Evolutionary conservation across 64 coral and sea anemone genomes (phyloP), one percentile per base, ranked within the genome.

Genomic region (Montipora sp.): DNA sequence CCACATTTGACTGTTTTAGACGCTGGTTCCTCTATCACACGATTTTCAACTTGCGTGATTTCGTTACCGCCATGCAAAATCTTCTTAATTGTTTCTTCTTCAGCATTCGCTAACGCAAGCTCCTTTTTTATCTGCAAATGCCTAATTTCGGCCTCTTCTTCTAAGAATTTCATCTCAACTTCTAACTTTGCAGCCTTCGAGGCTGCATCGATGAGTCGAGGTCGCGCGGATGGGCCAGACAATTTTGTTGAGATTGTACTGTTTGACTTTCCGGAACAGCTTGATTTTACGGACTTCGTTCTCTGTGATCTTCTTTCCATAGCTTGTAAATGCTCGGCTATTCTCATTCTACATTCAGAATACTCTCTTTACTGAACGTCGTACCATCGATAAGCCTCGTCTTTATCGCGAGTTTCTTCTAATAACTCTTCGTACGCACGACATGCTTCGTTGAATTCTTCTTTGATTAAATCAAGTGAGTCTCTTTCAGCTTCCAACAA

Each of bases 141-240:
- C 59, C 57, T 90, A 19, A 68, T 7, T 24, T 90, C 75, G 23
- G 72, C 48, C 36, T 90, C 75, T 68, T 78, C 51, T 51, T 90
- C 88, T 46, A 90, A 44, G 47, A 48, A 90, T 66, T 78, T 55
- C 75, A 90, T 90, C 49, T 90, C 88, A 18, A 79, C 88, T 48
- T 90, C 47, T 59, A 77, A 20, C 50, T 22, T 77, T 5, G 84
- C 84, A n/a, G 65, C 45, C 43, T 48, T 73, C n/a, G 84, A n/a
- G 0, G 84, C 84, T 14, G 69, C 63, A n/a, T 88, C 69, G 14
- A 88, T 12, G 20, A 20, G 15, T 50, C 21, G 23, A 18, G 69
- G 55, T 6, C 11, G 67, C 18, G 44, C 68, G 8, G 61, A 73
- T 10, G 66, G 23, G 48, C 84, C 0, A 2, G 48, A 73, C 7